phyloP scores from a whole-genome alignment of 1,140 invertebrate genomes.

The Drosophila novamexicana region DNA sequence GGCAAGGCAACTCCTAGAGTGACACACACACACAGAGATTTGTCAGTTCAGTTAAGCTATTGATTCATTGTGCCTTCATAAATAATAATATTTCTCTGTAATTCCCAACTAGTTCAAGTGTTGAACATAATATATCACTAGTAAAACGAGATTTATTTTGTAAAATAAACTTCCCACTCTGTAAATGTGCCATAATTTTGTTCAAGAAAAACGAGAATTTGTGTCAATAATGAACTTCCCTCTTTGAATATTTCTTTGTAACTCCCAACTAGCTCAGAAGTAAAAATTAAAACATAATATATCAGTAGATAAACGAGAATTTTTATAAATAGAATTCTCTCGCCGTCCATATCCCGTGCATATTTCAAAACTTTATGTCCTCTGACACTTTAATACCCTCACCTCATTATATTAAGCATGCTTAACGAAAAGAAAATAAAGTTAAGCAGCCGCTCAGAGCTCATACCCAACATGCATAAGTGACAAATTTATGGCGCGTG shows the following conservation, averaged over 20 bases:
- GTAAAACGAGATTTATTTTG: no score
- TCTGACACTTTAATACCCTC: slow-evolving; percentile 30
- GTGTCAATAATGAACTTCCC: no score
- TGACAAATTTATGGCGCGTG: slow-evolving; percentile 83
- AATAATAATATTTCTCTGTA: no score
- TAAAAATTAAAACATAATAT: not conserved
- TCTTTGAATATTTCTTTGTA: no score
- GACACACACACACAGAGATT: slow-evolving; percentile 5
- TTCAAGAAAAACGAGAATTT: no score
- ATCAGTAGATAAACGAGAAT: no score
- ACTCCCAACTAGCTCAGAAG: no score
- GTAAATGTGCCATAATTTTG: no score
- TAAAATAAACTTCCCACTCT: no score
- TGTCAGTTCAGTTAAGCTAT: slow-evolving; percentile 18
- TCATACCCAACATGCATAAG: slow-evolving; percentile 51
- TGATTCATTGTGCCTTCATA: slow-evolving; percentile 5
- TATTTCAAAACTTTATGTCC: slow-evolving; percentile 1
- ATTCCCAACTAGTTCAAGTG: no score
- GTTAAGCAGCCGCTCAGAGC: slow-evolving; percentile 29
- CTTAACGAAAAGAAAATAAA: slow-evolving; percentile 4
- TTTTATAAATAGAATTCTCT: not conserved
- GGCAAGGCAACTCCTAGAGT: slow-evolving; percentile 14
- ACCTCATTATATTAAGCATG: slow-evolving; percentile 43
- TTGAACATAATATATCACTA: no score
- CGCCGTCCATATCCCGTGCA: not conserved